Evolutionary conservation across 1,140 invertebrate genomes (phyloP).

Genomic region (Zaprionus taronus): DNA sequence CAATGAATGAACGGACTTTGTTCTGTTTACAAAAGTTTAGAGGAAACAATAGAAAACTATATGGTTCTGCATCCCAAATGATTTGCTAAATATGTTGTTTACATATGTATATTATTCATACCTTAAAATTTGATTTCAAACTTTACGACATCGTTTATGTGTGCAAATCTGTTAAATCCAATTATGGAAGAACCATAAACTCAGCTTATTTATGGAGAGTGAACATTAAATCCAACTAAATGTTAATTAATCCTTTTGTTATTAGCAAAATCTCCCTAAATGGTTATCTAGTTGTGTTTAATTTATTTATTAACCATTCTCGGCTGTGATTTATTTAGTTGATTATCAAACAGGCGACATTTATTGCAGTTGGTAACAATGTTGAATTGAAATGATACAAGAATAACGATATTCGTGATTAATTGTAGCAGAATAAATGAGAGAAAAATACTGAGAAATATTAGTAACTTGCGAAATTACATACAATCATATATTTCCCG

Average conservation of each 20-base stretch:
- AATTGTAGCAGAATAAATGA: neutral
- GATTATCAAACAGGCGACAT: neutral
- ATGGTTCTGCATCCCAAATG: neutral
- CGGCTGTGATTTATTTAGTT: slow-evolving; percentile 10
- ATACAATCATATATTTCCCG: neutral
- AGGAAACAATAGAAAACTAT: slow-evolving; percentile 17
- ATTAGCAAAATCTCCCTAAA: slow-evolving; percentile 11
- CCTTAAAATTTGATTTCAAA: neutral
- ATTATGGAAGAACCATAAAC: slow-evolving; percentile 1
- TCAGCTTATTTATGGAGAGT: neutral
- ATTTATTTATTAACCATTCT: slow-evolving; percentile 9
- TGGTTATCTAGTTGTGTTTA: slow-evolving; percentile 4
- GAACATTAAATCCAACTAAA: neutral
- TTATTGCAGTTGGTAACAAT: slow-evolving; percentile 1
- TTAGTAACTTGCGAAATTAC: neutral
- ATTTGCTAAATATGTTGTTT: slow-evolving; percentile 10
- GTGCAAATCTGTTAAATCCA: neutral
- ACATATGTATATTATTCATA: slow-evolving; percentile 15
- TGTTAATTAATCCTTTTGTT: slow-evolving; percentile 6
- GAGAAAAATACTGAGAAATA: neutral
- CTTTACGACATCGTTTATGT: slow-evolving; percentile 1
- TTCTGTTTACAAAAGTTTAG: slow-evolving; percentile 31
- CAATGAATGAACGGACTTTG: slow-evolving; percentile 39
- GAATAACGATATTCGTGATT: neutral
- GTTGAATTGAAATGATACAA: neutral